Base-by-base conservation (phyloP, 2,797 vertebrate genomes). In the Eulemur rubriventer region DNA sequence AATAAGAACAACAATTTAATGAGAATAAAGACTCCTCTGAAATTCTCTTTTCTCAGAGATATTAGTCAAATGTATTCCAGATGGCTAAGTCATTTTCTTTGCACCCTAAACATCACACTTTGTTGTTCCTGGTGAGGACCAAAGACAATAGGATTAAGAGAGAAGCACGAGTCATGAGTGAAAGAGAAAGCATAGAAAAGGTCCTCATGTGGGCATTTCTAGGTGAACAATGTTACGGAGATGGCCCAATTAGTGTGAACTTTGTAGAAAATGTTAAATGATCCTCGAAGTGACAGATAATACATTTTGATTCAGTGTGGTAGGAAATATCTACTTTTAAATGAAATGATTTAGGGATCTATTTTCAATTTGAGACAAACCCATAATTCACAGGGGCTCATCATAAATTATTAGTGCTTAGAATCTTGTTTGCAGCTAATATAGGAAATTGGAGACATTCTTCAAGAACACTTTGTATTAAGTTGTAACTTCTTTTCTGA, bases 381-480 rank as follows among this genome's bases (percentile, higher is more conserved):
- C 82, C 95, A 52, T 97, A 98, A 96, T 83, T 98, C 96, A 95
- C 26, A 89, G 33, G 65, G 22, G 20, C 38, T 98, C 78, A 67
- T 92, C 94, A 97, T 96, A 84, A 78, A 97, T 89, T 89, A 92
- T 92, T 93, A 96, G 18, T 14, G 13, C 63, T 96, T 96, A 92
- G 86, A 95, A 94, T 78, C 79, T 96, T 95, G 83, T 92, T 97
- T 97, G 91, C 33, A 85, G 30, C 86, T 87, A 59, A 80, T 80
- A 61, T 26, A 46, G 93, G 90, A 96, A 97, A 87, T 4, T 57
- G 59, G 81, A 95, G 94, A 95, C 86, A 91, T 91, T 96, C 86
- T 97, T 97, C 85, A 97, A 11, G 55, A 97, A 70, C 4, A 86
- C 35, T 30, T 94, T 4, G 28, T 96, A 82, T 87, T 87, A 95